Percentiles rank a stretch among this genome's conserved stretches.
These are phyloP conservation scores for Venustaconcha ellipsiformis DNA, from an alignment of 1,140 invertebrate species.

Conservation along the genomic window DNA sequence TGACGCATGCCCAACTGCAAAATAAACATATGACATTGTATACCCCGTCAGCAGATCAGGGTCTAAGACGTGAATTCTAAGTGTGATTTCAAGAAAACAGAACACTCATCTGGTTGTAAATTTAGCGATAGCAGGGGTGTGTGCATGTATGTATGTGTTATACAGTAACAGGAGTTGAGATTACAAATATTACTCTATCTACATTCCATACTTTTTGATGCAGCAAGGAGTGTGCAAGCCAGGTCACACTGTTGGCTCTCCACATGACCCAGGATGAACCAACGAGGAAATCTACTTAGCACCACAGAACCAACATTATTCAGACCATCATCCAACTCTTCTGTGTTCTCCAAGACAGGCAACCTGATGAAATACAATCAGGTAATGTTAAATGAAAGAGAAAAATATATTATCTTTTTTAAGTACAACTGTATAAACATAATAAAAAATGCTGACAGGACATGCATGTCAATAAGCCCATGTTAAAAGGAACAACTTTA, in stretches of 20 bases:
- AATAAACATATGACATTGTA: too few relatives aligned
- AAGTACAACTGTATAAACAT: neutral
- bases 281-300: constrained; percentile 75
- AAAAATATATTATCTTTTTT: constrained; percentile 1
- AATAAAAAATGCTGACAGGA: neutral
- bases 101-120: too few relatives aligned
- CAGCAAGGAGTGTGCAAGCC: constrained; percentile 83
- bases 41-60: too few relatives aligned
- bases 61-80: too few relatives aligned
- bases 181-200: constrained; percentile 10
- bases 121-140: too few relatives aligned
- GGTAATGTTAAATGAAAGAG: too few relatives aligned
- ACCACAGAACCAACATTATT: constrained; percentile 69
- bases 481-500: constrained; percentile 1
- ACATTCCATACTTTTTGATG: constrained; percentile 75
- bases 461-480: neutral
- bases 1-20: too few relatives aligned
- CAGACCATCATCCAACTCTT: constrained; percentile 67
- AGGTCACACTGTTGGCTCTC: constrained; percentile 86
- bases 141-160: too few relatives aligned
- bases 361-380: constrained; percentile 69
- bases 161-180: neutral
- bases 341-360: constrained; percentile 83
- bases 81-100: too few relatives aligned
- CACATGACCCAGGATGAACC: constrained; percentile 78